Conservation (phyloP, 2,797 vertebrate genomes). For the Amphiprion clarkii region DNA sequence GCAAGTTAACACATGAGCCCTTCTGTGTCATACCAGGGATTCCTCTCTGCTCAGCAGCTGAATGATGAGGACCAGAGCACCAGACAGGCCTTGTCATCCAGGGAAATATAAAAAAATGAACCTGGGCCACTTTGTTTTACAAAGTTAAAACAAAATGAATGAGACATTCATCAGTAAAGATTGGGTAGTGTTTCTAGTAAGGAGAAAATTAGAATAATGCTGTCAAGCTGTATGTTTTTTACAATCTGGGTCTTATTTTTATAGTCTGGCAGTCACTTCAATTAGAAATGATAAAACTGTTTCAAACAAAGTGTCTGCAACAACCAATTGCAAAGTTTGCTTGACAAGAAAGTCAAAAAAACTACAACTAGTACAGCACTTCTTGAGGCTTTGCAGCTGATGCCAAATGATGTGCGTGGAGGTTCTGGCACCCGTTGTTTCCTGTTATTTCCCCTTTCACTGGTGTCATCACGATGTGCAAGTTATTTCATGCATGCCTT, state of each 20-base stretch:
- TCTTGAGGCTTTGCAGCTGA: neutral
- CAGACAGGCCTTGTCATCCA: constrained; percentile 71
- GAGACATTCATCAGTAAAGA: neutral
- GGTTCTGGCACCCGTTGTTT: neutral
- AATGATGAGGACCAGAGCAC: constrained; percentile 61
- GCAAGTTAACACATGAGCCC: constrained; percentile 58
- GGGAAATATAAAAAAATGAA: constrained; percentile 1
- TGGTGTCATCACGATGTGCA: neutral
- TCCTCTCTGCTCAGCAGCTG: constrained; percentile 59
- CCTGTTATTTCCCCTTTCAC: neutral
- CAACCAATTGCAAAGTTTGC: neutral
- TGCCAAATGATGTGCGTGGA: neutral
- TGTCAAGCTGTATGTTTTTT: neutral
- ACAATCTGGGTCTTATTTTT: neutral
- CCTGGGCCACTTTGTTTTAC: neutral
- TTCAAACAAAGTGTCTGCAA: no score
- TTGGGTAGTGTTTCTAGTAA: neutral
- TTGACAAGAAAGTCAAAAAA: neutral
- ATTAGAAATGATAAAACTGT: neutral
- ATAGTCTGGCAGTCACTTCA: neutral
- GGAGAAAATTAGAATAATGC: neutral
- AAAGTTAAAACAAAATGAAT: constrained; percentile 9
- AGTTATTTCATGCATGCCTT: neutral
- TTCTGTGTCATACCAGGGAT: constrained; percentile 61
- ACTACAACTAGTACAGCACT: neutral